phyloP scores from a whole-genome alignment of 2,888 invertebrate species.

The Apoda limacodes region DNA sequence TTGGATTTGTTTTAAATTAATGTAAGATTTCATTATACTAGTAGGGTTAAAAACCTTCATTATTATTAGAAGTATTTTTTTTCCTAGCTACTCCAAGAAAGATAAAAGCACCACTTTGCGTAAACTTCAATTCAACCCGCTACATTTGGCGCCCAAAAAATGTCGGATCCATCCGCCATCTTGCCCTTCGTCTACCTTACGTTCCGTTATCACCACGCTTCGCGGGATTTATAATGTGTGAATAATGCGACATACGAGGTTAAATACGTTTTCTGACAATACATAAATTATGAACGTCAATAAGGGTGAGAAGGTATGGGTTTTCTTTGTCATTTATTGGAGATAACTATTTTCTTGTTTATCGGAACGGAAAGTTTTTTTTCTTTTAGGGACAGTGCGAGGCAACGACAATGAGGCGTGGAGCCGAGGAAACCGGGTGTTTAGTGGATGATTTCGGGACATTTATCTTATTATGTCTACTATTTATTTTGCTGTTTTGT shows the following conservation, averaged over 20 bases:
- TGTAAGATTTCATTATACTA: too few species aligned
- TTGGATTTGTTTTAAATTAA: too few species aligned
- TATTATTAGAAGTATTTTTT: too few species aligned
- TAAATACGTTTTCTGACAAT: constrained; percentile 60
- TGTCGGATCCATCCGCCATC: constrained; percentile 44
- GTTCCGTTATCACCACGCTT: constrained; percentile 53
- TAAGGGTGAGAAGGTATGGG: constrained; percentile 25
- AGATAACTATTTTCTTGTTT: constrained; percentile 59
- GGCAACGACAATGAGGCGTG: not conserved
- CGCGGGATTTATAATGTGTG: constrained; percentile 65
- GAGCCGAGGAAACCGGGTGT: constrained; percentile 7
- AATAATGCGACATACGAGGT: constrained; percentile 51
- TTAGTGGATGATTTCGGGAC: not conserved
- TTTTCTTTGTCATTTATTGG: constrained; percentile 29
- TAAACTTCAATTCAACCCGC: constrained; percentile 19
- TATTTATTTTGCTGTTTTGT: too few species aligned
- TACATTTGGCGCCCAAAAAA: constrained; percentile 44
- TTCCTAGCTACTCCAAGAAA: too few species aligned
- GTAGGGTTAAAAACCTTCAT: too few species aligned
- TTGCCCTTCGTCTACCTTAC: constrained; percentile 45
- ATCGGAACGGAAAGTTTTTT: constrained; percentile 49
- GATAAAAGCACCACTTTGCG: not conserved
- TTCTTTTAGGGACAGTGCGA: constrained; percentile 6
- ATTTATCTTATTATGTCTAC: too few species aligned
- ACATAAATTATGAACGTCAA: constrained; percentile 59